phyloP scores from a whole-genome alignment of 2,113 vertebrate genomes.

The Phoxinus phoxinus region DNA sequence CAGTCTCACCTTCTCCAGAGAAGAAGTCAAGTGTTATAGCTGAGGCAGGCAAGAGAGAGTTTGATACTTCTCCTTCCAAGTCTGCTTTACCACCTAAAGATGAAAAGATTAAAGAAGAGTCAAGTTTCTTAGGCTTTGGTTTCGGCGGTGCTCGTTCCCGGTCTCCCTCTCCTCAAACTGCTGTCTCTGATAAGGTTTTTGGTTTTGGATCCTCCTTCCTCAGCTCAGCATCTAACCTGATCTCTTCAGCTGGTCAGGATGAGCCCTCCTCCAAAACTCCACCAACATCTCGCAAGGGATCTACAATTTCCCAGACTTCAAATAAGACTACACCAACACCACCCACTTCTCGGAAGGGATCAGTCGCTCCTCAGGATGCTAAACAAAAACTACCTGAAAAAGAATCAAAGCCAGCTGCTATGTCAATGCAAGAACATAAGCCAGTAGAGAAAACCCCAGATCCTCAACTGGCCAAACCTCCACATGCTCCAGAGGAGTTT shows the following conservation, averaged over 20 bases:
- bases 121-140: conserved; percentile 79
- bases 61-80: conserved; percentile 58
- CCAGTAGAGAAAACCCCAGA: conserved; percentile 65
- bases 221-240: conserved; percentile 55
- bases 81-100: conserved; percentile 61
- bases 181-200: conserved; percentile 81
- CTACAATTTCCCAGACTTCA: conserved; percentile 43
- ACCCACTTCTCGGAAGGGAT: conserved; percentile 39
- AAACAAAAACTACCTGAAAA: conserved; percentile 10
- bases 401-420: conserved; percentile 31
- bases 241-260: conserved; percentile 45
- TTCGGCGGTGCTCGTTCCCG: conserved; percentile 79
- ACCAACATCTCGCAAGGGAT: conserved; percentile 39
- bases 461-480: conserved; percentile 58
- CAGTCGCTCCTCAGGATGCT: conserved; percentile 9
- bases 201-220: conserved; percentile 54
- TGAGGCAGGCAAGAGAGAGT: conserved; percentile 65
- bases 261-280: conserved; percentile 51
- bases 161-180: conserved; percentile 73
- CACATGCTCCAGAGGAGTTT: conserved; percentile 56
- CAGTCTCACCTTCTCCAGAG: conserved; percentile 25
- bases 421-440: conserved; percentile 62
- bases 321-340: conserved; percentile 28
- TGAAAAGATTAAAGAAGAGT: conserved; percentile 71
- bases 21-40: conserved; percentile 10